phyloP scores from a whole-genome alignment of 2,888 invertebrate species.

The Flabesymbios commensalis region DNA sequence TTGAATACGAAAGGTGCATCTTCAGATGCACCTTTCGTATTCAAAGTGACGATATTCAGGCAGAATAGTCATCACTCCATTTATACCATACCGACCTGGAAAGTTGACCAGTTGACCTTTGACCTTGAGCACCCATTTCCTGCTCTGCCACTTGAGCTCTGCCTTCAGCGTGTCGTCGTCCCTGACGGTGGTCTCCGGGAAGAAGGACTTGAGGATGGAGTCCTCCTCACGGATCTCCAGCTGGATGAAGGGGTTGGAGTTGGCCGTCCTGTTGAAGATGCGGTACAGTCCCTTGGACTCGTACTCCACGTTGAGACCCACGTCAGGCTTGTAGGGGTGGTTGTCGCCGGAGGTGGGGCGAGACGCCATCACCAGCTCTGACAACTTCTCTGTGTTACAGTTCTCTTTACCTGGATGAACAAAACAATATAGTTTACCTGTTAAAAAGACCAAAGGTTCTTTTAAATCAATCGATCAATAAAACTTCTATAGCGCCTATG shows the following conservation, averaged over 20 bases:
- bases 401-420: constrained; percentile 10
- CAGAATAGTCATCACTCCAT: too few relatives aligned
- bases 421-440: not conserved
- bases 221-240: constrained; percentile 41
- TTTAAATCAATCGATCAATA: too few relatives aligned
- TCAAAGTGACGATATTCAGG: too few relatives aligned
- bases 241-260: constrained; percentile 37
- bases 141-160: constrained; percentile 39
- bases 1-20: too few relatives aligned
- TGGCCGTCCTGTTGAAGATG: constrained; percentile 30
- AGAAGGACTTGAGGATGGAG: constrained; percentile 46
- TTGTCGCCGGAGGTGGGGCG: constrained; percentile 14
- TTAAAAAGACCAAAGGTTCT: too few relatives aligned
- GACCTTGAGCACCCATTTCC: constrained; percentile 28
- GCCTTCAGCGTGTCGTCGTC: constrained; percentile 43
- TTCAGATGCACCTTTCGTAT: too few relatives aligned
- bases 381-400: constrained; percentile 32
- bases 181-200: constrained; percentile 41
- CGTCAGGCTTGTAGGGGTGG: constrained; percentile 28
- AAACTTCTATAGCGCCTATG: too few relatives aligned
- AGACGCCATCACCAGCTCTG: constrained; percentile 24
- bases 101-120: constrained; percentile 30
- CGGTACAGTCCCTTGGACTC: constrained; percentile 19
- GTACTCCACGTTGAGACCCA: constrained; percentile 23
- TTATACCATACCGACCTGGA: constrained; percentile 37